These are phyloP conservation scores for Cephonodes hylas DNA, from an alignment of 2,888 invertebrate species.

Conservation along the genomic window DNA sequence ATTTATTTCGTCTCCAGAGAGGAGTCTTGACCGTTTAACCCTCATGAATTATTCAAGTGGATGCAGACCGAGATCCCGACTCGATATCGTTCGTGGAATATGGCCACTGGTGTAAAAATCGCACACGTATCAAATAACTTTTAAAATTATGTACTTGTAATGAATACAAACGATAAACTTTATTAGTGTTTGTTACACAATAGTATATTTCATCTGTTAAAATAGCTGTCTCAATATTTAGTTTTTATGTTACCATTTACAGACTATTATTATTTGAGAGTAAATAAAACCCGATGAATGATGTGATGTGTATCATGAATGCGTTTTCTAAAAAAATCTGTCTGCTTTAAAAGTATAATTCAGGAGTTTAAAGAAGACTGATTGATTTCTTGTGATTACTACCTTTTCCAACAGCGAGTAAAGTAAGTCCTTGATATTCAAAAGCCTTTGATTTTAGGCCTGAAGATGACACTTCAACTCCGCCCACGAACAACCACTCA, in stretches of 20 bases:
- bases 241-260: no score
- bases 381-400: no score
- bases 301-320: no score
- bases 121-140: constrained; percentile 32
- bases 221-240: no score
- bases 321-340: no score
- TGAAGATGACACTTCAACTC: not conserved
- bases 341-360: no score
- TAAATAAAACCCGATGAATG: no score
- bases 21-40: constrained; percentile 53
- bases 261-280: no score
- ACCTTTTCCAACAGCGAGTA: not conserved
- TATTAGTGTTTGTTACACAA: no score
- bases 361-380: no score
- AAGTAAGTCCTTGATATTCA: not conserved
- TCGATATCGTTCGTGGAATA: constrained; percentile 43
- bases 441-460: not conserved
- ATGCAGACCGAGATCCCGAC: constrained; percentile 45
- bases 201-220: no score
- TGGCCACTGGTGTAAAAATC: constrained; percentile 42
- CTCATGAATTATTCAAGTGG: constrained; percentile 56
- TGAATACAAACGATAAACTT: constrained; percentile 18
- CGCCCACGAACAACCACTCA: no score
- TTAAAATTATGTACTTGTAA: constrained; percentile 24
- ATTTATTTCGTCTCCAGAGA: constrained; percentile 39